phyloP scores from a whole-genome alignment of 1,140 invertebrate species.

The Brachionus plicatilis region DNA sequence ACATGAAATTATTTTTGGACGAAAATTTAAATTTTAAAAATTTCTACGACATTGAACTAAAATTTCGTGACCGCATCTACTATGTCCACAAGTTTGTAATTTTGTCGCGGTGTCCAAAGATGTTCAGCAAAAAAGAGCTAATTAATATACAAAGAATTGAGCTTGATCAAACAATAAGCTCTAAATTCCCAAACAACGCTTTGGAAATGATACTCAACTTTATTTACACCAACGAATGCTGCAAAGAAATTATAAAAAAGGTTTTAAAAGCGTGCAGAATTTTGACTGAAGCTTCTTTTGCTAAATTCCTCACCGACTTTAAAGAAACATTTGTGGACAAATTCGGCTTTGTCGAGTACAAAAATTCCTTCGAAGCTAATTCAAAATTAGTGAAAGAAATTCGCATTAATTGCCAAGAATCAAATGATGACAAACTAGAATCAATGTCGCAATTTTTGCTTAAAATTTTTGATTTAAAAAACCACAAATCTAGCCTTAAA shows the following conservation, averaged over 20 bases:
- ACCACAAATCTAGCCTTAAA: neutral
- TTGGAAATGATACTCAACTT: neutral
- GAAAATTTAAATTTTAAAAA: neutral
- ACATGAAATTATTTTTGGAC: conserved; percentile 13
- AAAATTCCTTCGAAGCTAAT: neutral
- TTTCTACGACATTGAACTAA: neutral
- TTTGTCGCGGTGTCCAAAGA: neutral
- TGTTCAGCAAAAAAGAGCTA: neutral
- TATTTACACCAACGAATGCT: neutral
- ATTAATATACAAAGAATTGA: neutral
- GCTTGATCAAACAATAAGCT: neutral
- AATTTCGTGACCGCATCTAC: neutral
- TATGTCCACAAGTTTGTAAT: neutral
- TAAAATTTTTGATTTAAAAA: conserved; percentile 30
- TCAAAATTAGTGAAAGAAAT: neutral
- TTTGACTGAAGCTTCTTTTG: neutral
- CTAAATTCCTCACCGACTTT: conserved; percentile 13
- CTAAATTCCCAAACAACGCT: neutral
- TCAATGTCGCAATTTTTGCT: neutral
- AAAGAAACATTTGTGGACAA: conserved; percentile 29
- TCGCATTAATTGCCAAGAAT: neutral
- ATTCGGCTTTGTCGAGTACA: conserved; percentile 10
- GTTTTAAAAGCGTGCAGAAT: neutral
- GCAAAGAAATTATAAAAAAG: neutral
- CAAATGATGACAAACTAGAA: conserved; percentile 2